Conservation (phyloP, 2,797 vertebrate genomes). For the Sebastolobus altivelis region DNA sequence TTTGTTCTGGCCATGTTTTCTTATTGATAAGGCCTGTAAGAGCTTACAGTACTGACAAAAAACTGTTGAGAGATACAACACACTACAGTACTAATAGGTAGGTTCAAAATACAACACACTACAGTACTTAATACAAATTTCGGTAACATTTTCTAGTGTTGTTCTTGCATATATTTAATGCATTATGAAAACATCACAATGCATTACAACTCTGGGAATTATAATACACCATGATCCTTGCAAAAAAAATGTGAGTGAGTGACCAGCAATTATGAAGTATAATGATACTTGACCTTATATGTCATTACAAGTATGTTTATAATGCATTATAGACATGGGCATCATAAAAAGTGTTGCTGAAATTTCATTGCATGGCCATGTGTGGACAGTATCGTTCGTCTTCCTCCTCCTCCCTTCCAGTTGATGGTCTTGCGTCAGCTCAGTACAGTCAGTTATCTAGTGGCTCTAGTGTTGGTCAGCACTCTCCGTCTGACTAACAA, state of each 20-base stretch:
- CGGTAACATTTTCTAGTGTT: neutral
- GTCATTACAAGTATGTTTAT: neutral
- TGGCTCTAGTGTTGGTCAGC: constrained; percentile 43
- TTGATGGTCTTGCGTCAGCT: constrained; percentile 30
- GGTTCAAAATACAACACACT: too few relatives aligned
- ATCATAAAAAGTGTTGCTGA: neutral
- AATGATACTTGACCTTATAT: neutral
- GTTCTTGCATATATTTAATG: neutral
- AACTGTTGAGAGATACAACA: neutral
- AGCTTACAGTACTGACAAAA: neutral
- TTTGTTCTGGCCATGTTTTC: constrained; percentile 66
- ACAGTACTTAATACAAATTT: too few relatives aligned
- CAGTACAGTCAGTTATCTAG: constrained; percentile 18
- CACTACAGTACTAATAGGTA: neutral
- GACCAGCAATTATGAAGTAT: neutral
- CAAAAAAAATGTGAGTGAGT: too few relatives aligned
- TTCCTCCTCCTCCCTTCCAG: neutral
- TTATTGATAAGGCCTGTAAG: constrained; percentile 50
- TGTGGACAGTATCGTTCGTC: neutral
- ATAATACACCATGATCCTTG: too few relatives aligned
- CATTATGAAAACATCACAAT: too few relatives aligned
- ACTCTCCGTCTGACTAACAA: constrained; percentile 38
- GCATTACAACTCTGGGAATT: too few relatives aligned
- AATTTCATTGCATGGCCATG: neutral
- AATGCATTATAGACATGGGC: neutral